Base-by-base conservation (phyloP, 2,797 vertebrate genomes). In the Eulemur mongoz region DNA sequence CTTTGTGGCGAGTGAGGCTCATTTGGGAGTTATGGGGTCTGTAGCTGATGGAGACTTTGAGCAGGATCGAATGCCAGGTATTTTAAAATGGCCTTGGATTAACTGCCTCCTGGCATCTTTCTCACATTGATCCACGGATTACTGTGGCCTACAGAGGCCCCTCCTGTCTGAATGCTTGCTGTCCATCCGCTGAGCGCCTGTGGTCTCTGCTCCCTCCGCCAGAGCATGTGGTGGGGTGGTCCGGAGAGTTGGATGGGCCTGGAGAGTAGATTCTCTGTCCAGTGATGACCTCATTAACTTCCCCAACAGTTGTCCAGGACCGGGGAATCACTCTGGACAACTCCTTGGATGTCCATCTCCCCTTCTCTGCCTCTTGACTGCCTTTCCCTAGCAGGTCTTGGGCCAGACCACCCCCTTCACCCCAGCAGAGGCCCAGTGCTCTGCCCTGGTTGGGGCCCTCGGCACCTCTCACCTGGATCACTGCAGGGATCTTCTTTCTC, bases 101-200 rank as follows among this genome's bases (percentile, higher is more conserved):
- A 61, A 73, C 67, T 1, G 59, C 85, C 75, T 86, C 25, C 40
- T 92, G 84, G 84, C 92, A 76, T 72, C 81, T 85, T 91, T 63
- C 88, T 93, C 50, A 40, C 20, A 11, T 65, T 25, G 30, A 61
- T 73, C 7, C 0, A 1, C 45, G 93, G 65, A 40, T 88, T 59
- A 22, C 50, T 40, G n/a, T 10, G 67, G 93, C 80, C 73, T 38
- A 0, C 2, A 25, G 48, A 59, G 52, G 89, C 48, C n/a, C 61
- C 40, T 79, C 48, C n/a, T 2, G 2, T 82, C 52, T 35, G 93
- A 40, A 17, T 14, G 32, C 93, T 63, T 18, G 27, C 85, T 22
- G 1, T 95, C 83, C 13, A 1, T 83, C 59, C 10, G 45, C 52
- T 40, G 3, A 35, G 7, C 32, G 79, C 27, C n/a, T 10, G 7